Base-by-base conservation (phyloP, 1,140 invertebrate species). In the Polyergus mexicanus region DNA sequence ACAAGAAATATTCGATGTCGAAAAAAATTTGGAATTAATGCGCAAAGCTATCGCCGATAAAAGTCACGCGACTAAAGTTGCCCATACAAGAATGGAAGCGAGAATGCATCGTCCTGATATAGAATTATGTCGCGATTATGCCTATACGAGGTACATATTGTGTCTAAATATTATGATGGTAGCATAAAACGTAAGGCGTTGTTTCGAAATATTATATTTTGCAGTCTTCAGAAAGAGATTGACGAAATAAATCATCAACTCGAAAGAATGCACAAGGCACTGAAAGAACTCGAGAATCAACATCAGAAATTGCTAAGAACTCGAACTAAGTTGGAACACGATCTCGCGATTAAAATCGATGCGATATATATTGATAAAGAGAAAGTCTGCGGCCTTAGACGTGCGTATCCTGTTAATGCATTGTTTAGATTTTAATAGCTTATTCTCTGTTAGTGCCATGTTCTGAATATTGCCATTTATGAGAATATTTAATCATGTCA, bases 341-440 rank as follows among this genome's bases (percentile, higher is more conserved):
- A 99, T 94, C 95, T 99, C 35, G 96, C 98, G 58, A 96, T 97
- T 90, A 99, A 99, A 96, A 97, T 98, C 72, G 98, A 99, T 93
- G 97, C 98, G 10, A 95, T 99, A 63, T 99, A 99, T 93, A 98
- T 99, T 86, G 98, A 99, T 95, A 96, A 98, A 72, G 98, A 99
- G 94, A 98, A 99, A 95, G 99, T 98, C 93, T 97, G 98, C 95
- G 98, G 98, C n/a, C 96, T 99, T 88, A 95, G 98, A 76, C 96
- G 98, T 78, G 98, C 98, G 10, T 99, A 99, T 95, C 98, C 98
- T 58, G 97, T 98, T 77, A 98, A 97, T 74, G 97, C 97, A 54
- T 96, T 97, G 68, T 97, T 98, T 86, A 97, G 97, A 95, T 97
- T 97, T 92, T 98, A 96, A 83, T 44, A 16, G 5, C 38, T 41